phyloP scores from a whole-genome alignment of 1,140 invertebrate species.

The Tetranychus cinnabarinus region DNA sequence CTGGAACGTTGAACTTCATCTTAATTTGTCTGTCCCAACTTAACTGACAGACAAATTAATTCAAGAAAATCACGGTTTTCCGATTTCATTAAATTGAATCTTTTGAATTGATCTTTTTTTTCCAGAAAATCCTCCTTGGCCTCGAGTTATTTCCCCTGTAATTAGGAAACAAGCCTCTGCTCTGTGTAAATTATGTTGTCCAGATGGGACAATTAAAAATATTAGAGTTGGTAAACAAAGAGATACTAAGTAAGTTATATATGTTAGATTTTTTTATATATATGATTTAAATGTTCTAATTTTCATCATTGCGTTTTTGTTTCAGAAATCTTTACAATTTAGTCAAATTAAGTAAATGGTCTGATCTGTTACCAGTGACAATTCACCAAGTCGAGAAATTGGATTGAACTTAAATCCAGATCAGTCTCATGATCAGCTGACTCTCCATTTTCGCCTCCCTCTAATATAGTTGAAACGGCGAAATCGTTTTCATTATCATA shows the following conservation, averaged over 20 bases:
- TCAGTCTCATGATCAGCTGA: background rate
- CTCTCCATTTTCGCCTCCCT: background rate
- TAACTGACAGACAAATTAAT: background rate
- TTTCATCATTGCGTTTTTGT: too few relatives aligned
- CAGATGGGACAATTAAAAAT: constrained; percentile 43
- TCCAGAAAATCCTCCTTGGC: constrained; percentile 32
- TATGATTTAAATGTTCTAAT: background rate
- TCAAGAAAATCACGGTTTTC: background rate
- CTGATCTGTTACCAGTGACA: background rate
- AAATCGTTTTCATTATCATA: background rate
- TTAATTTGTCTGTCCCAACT: too few relatives aligned
- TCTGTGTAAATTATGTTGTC: constrained; percentile 50
- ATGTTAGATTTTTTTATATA: background rate
- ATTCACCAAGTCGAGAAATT: background rate
- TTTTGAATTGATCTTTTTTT: background rate
- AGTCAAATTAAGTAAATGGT: background rate
- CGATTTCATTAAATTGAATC: background rate
- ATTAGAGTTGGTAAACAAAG: constrained; percentile 38
- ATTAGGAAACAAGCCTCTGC: constrained; percentile 38
- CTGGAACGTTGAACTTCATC: too few relatives aligned
- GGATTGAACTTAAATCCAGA: background rate
- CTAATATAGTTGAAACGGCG: background rate
- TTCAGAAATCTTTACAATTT: background rate
- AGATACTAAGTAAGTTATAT: background rate
- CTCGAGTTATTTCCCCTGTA: constrained; percentile 41